Percentiles rank a stretch among this genome's conserved stretches.
Conservation (phyloP, 2,888 invertebrate genomes). For the Agrochola circellaris region DNA sequence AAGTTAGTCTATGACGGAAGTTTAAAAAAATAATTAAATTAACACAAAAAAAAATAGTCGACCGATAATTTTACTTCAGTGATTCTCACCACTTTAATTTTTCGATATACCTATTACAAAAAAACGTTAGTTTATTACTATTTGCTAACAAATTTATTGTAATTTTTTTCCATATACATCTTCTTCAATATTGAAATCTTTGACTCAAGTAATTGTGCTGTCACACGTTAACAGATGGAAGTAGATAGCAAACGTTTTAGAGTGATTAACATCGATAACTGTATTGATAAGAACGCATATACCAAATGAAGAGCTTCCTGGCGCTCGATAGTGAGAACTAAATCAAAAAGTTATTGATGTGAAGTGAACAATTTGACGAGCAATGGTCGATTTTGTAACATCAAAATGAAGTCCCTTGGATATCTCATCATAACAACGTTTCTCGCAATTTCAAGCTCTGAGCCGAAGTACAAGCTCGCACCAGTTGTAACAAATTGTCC, state of each 20-base stretch:
- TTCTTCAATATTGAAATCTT: constrained; percentile 21
- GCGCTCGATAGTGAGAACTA: background rate
- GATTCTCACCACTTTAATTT: background rate
- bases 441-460: constrained; percentile 25
- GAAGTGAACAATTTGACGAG: constrained; percentile 8
- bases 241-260: constrained; percentile 37
- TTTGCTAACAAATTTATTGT: background rate
- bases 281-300: constrained; percentile 15
- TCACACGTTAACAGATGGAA: constrained; percentile 24
- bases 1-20: background rate
- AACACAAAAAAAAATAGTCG: background rate
- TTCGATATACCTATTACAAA: background rate
- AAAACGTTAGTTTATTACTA: background rate
- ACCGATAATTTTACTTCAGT: background rate
- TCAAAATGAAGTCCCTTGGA: constrained; percentile 35
- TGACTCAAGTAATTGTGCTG: constrained; percentile 9
- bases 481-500: constrained; percentile 23
- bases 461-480: background rate
- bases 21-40: background rate
- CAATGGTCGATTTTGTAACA: background rate
- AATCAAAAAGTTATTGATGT: background rate
- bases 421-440: background rate
- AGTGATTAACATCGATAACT: constrained; percentile 16
- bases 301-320: background rate
- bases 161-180: background rate